Conservation (phyloP, 2,113 vertebrate genomes). For the Nothocercus nigrocapillus region DNA sequence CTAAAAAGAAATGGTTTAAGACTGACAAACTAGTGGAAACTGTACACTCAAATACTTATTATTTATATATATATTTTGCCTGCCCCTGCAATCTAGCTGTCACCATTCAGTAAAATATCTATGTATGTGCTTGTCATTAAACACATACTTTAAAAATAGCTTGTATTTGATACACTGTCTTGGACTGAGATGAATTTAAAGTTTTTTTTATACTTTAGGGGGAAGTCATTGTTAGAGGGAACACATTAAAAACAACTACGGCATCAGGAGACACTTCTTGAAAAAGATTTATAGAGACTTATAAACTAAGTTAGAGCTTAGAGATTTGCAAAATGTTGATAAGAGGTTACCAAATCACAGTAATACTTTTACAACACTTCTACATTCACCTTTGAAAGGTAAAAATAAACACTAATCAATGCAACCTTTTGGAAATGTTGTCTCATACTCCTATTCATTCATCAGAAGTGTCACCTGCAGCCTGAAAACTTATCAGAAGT, state of each 20-base stretch:
- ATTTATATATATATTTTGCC: background rate
- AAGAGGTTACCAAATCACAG: background rate
- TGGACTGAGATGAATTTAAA: background rate
- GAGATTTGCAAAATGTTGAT: background rate
- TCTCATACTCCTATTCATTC: background rate
- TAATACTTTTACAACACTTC: background rate
- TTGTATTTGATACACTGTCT: background rate
- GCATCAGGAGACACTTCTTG: background rate
- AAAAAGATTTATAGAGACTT: background rate
- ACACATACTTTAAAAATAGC: background rate
- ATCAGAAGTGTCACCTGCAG: background rate
- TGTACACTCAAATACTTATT: background rate
- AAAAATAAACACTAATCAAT: background rate
- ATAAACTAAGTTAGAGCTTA: background rate
- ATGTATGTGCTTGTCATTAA: background rate
- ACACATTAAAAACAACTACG: background rate
- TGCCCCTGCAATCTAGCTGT: background rate
- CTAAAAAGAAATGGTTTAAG: background rate
- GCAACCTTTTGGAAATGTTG: background rate
- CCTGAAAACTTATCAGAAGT: background rate
- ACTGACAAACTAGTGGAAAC: background rate
- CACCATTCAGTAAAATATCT: background rate
- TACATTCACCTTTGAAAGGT: accelerated
- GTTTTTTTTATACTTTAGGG: background rate
- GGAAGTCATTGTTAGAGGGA: background rate